Conservation (phyloP, 1,140 invertebrate genomes). For the Calephelis virginiensis region DNA sequence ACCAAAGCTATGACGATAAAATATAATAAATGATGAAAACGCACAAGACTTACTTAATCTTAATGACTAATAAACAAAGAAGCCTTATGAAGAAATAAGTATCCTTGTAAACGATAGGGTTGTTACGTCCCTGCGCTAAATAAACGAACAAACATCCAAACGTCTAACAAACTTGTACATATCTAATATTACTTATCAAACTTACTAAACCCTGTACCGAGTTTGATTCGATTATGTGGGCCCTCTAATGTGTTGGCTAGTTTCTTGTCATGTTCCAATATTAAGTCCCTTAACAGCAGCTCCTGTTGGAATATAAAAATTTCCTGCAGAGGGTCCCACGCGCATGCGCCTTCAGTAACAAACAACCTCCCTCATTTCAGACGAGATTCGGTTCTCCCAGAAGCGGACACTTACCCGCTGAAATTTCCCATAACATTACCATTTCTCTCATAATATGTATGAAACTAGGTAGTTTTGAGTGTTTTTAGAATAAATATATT, state of each 20-base stretch:
- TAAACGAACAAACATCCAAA: too few relatives aligned
- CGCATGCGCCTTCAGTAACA: conserved; percentile 29
- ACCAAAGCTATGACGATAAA: too few relatives aligned
- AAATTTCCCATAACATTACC: neutral
- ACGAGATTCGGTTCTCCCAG: conserved; percentile 21
- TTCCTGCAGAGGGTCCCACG: conserved; percentile 4
- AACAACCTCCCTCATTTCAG: conserved; percentile 30
- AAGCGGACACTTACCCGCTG: conserved; percentile 13
- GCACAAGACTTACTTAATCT: too few relatives aligned
- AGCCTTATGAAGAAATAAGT: too few relatives aligned
- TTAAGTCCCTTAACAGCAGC: neutral
- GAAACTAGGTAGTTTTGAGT: conserved; percentile 22
- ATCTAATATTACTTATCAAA: too few relatives aligned
- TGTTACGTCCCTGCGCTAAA: too few relatives aligned
- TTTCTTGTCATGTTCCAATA: neutral
- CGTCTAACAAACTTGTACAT: too few relatives aligned
- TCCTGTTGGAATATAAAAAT: conserved; percentile 10
- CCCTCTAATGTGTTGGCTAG: neutral
- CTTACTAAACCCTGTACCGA: neutral
- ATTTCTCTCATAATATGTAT: conserved; percentile 26
- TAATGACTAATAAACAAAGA: too few relatives aligned
- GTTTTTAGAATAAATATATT: conserved; percentile 9
- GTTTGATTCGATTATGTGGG: neutral
- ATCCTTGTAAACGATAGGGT: too few relatives aligned
- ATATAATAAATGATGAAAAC: too few relatives aligned